Base-by-base conservation (phyloP, 2,797 vertebrate species). In the Manis javanica region DNA sequence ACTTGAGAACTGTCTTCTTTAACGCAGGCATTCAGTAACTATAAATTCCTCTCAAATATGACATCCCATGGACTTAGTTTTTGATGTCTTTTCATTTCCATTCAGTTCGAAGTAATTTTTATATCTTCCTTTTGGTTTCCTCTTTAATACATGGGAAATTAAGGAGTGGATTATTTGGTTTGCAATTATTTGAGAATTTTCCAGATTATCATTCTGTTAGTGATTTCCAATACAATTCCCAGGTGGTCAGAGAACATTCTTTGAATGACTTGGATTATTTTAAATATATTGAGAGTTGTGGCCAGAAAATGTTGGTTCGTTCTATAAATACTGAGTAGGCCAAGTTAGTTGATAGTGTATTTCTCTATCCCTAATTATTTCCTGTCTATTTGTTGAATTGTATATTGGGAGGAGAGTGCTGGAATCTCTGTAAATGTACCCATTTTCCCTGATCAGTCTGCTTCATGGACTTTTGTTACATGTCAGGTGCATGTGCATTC, bases 21-120 rank as follows among this genome's bases (percentile, higher is more conserved):
- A 1, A 10, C 9, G 6, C 1, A 21, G 26, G 69, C 1, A 12
- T 4, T 34, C 1, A 11, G 69, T 2, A 7, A 5, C 31, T 10
- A 0, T n/a, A 1, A 1, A 7, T 59, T 24, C 74, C 59, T 31
- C 49, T 13, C 13, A 21, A 46, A 46, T 46, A 46, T 46, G 46
- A 46, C 11, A 46, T 46, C 46, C 46, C 46, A 46, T 12, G 12
- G 46, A 46, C 46, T 12, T 63, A 63, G 31, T 15, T 63, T 63
- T 61, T 63, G 31, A 63, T 15, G n/a, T 37, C 55, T 37, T 37
- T 37, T 66, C 57, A 18, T 82, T 75, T 84, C 39, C 51, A 23
- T 51, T 64, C 26, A 7, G 42, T 82, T 63, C 34, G 37, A 83
- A 64, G 64, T 14, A 23, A 7, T 64, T 61, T 74, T 92, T 75